Evolutionary conservation across 2,888 invertebrate genomes (phyloP), one percentile per base, ranked within the genome.

Genomic region (Atrina japonica): DNA sequence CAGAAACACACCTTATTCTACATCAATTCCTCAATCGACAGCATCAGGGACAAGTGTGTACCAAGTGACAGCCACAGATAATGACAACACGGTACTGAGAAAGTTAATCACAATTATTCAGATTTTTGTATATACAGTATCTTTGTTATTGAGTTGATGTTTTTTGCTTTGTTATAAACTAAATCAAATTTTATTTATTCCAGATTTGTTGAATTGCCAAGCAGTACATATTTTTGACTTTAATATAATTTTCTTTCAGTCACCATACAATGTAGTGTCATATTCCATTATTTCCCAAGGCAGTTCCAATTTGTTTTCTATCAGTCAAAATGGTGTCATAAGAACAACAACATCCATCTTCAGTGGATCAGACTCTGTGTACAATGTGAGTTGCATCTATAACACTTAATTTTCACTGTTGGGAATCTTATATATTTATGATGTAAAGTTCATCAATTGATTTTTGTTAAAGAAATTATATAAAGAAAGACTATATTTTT

Each of bases 251-350:
- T 58, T 59, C 47, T 53, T 76, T 49, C 77, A 87, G 87, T 75
- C 68, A 16, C 84, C 84, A 2, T 88, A 85, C 77, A 86, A 83
- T 73, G 65, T 49, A 9, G 77, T 88, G 23, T 69, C 72, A 3
- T 88, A 86, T 70, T 68, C 67, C 16, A 82, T 88, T 55, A 81
- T 86, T 60, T 86, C 86, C 6, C 85, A 86, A 72, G 82, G 84
- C 40, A 68, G 69, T 11, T 40, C 70, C 1, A 82, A 65, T 40
- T 76, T 79, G 69, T 88, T 88, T 76, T 68, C 66, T 23, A 82
- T 88, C 35, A 77, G 83, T 50, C 55, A 50, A 21, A 68, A 50
- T 68, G 84, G 84, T 9, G 59, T 52, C 9, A 79, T 84, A 41
- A 30, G 67, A 21, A 64, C 78, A 0, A 67, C 65, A 5, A 56